These are phyloP conservation scores for Palythoa caribaeorum DNA, from an alignment of 92 coral and sea anemone species.

Conservation along the genomic window DNA sequence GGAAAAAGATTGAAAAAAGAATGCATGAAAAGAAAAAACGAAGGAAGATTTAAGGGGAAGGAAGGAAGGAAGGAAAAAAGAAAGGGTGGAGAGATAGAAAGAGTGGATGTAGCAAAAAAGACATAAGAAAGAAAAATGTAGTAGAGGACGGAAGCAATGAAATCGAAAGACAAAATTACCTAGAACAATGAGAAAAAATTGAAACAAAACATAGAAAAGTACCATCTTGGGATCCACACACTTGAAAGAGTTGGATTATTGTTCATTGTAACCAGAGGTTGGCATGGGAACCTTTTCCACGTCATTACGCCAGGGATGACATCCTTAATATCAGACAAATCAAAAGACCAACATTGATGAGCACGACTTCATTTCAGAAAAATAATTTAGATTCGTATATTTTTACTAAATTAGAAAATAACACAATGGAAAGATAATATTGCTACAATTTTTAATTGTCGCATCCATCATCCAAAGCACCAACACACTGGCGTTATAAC, in stretches of 20 bases:
- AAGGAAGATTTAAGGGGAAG: not conserved
- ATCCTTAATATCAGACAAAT: constrained; percentile 65
- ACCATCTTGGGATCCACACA: constrained; percentile 99
- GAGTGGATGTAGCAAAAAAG: not conserved
- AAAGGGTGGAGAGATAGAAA: not conserved
- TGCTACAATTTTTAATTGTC: too few relatives aligned
- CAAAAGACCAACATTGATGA: not conserved
- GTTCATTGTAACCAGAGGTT: constrained; percentile 85
- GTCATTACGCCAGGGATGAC: constrained; percentile 99
- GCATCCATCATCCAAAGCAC: too few relatives aligned
- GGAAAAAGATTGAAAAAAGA: not conserved
- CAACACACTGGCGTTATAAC: too few relatives aligned
- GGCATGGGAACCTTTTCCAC: constrained; percentile 99
- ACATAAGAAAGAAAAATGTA: not conserved
- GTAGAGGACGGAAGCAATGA: too few relatives aligned
- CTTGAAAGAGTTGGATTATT: constrained; percentile 87
- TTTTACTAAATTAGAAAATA: too few relatives aligned
- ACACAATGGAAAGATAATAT: too few relatives aligned
- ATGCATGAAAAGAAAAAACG: not conserved
- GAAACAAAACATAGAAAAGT: not conserved
- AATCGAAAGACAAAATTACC: not conserved
- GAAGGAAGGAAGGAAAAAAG: not conserved
- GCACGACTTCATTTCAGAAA: not conserved
- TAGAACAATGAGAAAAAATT: not conserved
- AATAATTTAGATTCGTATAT: too few relatives aligned